A percentile compares a stretch with the other conserved stretches of the same genome.
These are phyloP conservation scores for Drosophila eohydei DNA, from an alignment of 2,888 invertebrate species.

Conservation along the genomic window DNA sequence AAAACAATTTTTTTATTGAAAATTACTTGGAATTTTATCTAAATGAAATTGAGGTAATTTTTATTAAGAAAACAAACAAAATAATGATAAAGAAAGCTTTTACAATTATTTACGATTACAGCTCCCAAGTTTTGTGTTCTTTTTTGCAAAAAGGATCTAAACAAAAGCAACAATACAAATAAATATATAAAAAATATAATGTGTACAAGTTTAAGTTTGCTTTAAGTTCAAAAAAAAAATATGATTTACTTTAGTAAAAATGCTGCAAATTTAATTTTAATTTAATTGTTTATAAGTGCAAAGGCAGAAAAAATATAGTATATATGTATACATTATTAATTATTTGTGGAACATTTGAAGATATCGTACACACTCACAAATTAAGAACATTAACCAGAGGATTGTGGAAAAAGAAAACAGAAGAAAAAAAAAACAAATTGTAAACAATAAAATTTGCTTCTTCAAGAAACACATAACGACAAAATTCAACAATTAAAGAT, in stretches of 20 bases:
- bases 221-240: slow-evolving; percentile 78
- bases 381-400: slow-evolving; percentile 38
- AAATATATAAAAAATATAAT: slow-evolving; percentile 44
- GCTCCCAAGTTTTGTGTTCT: slow-evolving; percentile 72
- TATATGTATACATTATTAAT: slow-evolving; percentile 59
- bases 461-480: slow-evolving; percentile 58
- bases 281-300: slow-evolving; percentile 64
- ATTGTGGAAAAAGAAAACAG: slow-evolving; percentile 52
- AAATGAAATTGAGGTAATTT: slow-evolving; percentile 52
- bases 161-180: slow-evolving; percentile 52
- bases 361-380: slow-evolving; percentile 34
- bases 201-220: slow-evolving; percentile 72
- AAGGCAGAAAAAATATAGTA: slow-evolving; percentile 64
- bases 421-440: slow-evolving; percentile 37
- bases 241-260: slow-evolving; percentile 71
- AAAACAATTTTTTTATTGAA: slow-evolving; percentile 44
- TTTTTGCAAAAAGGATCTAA: slow-evolving; percentile 71
- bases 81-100: slow-evolving; percentile 20
- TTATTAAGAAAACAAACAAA: slow-evolving; percentile 40
- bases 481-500: slow-evolving; percentile 25
- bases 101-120: slow-evolving; percentile 33
- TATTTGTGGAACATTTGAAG: slow-evolving; percentile 66
- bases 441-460: slow-evolving; percentile 71
- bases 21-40: slow-evolving; percentile 51
- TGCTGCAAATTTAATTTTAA: slow-evolving; percentile 77